Evolutionary conservation across 1,140 invertebrate species (phyloP).

Genomic region (Drosophila funebris): DNA sequence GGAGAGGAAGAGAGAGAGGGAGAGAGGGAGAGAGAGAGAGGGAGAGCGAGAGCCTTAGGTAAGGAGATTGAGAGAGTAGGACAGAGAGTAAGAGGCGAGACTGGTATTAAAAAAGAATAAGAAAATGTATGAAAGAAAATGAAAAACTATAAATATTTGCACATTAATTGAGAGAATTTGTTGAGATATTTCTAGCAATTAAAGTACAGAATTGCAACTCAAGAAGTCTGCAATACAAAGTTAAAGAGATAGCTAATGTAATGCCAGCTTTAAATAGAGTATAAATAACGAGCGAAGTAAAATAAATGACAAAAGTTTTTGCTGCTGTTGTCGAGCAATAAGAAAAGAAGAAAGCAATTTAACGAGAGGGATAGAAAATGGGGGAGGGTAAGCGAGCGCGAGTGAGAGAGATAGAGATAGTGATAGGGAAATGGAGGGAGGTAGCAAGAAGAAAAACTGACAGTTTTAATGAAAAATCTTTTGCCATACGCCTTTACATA

Average conservation of each 20-base stretch:
- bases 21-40: neutral
- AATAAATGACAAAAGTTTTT: conserved; percentile 40
- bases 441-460: conserved; percentile 54
- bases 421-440: neutral
- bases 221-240: neutral
- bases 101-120: neutral
- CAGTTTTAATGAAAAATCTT: conserved; percentile 78
- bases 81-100: neutral
- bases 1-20: neutral
- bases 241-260: neutral
- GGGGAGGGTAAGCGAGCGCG: neutral
- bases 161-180: too few species aligned
- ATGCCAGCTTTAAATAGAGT: neutral
- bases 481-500: conserved; percentile 16
- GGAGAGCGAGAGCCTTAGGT: neutral
- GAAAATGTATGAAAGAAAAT: neutral
- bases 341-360: conserved; percentile 67
- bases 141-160: neutral
- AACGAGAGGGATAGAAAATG: conserved; percentile 28
- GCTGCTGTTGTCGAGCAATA: conserved; percentile 45
- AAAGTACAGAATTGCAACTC: too few species aligned
- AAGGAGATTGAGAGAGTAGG: too few species aligned
- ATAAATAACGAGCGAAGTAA: conserved; percentile 21
- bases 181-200: too few species aligned
- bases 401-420: conserved; percentile 2